Conservation (phyloP, 1,140 invertebrate genomes). For the Caerostris darwini region DNA sequence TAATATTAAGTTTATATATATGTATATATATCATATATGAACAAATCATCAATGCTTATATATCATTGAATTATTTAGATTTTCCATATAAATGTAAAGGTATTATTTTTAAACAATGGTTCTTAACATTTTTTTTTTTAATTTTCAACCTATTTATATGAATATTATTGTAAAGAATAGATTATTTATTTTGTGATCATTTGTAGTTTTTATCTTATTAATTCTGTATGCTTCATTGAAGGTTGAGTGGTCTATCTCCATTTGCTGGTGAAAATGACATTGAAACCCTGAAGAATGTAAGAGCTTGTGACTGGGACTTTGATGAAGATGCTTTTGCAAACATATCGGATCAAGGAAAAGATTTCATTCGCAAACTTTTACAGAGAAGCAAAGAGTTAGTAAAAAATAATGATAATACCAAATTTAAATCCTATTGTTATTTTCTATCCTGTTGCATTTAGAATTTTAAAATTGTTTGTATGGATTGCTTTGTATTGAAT, state of each 20-base stretch:
- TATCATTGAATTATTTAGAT: too few species aligned
- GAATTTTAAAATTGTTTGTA: neutral
- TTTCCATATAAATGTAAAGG: too few species aligned
- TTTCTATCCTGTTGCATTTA: neutral
- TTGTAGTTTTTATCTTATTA: neutral
- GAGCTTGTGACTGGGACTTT: constrained; percentile 99
- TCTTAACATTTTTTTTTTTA: too few species aligned
- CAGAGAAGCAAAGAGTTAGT: constrained; percentile 96
- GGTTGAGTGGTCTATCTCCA: constrained; percentile 97
- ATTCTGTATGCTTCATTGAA: constrained; percentile 80
- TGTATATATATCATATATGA: too few species aligned
- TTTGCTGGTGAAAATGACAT: constrained; percentile 99
- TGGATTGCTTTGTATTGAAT: neutral
- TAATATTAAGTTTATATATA: too few species aligned
- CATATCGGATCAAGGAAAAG: constrained; percentile 98
- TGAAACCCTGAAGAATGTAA: constrained; percentile 98
- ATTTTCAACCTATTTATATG: too few species aligned
- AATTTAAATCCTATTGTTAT: neutral
- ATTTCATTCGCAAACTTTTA: constrained; percentile 96
- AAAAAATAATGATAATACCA: neutral
- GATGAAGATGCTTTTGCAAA: constrained; percentile 92
- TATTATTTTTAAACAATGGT: too few species aligned
- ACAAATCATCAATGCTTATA: too few species aligned
- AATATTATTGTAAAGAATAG: too few species aligned
- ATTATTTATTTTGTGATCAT: neutral